Base-by-base conservation (phyloP, 2,113 vertebrate genomes). In the Pteruthius melanotis region DNA sequence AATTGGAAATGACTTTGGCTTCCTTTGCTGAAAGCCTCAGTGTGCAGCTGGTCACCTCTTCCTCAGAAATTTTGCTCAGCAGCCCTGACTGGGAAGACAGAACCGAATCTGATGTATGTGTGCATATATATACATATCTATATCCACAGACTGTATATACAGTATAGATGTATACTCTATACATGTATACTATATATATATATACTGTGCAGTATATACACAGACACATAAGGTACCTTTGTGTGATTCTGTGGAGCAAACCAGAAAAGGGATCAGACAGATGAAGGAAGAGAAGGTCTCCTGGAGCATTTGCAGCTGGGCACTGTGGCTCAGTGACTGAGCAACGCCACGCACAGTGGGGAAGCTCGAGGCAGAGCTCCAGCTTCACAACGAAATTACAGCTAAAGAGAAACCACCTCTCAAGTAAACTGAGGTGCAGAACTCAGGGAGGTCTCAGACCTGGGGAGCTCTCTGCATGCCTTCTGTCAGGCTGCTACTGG, bases 1-100 rank as follows among this genome's bases (percentile, higher is more conserved):
- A 84, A 75, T 0, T 49, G 49, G 69, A 95, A 63, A 82, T 56
- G 56, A 64, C 83, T 90, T 59, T 56, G 91, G 77, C 85, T 95
- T 92, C 89, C 89, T 92, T 23, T 78, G 91, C 81, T 82, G 96
- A 94, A 95, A 97, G 78, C 39, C 69, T 79, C 78, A 66, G 52
- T 3, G 26, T 84, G 77, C 95, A 96, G 87, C 83, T 94, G 74
- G 65, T 70, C 57, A 70, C 47, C 47, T 90, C 70, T 40, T 71
- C 71, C 54, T 66, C 28, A 10, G 24, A 50, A 54, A 27, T n/a
- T 89, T 9, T 70, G 52, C 68, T 68, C 21, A 0, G 60, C 76
- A 92, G 23, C 44, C 17, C 52, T 28, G 24, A 81, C 76, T 2
- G 0, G 11, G 31, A 68, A 52, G 28, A 60, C 17, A 59, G 76